Evolutionary conservation across 2,888 invertebrate genomes (phyloP).

Genomic region (Lymantria monacha): DNA sequence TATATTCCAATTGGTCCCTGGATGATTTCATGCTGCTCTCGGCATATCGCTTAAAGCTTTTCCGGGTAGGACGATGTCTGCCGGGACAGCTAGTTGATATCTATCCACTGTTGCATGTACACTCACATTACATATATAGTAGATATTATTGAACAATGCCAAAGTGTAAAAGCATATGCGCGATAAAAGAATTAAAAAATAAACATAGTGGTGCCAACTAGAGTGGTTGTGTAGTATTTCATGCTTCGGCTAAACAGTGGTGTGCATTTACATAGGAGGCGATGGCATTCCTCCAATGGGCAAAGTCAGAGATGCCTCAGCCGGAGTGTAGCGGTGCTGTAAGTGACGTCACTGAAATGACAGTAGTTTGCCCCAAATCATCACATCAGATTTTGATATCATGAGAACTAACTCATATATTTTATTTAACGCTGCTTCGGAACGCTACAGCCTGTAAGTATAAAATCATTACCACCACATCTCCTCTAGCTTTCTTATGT

Average conservation of each 20-base stretch:
- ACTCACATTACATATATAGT: too few species aligned
- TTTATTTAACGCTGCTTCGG: constrained; percentile 78
- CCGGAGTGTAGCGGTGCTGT: constrained; percentile 74
- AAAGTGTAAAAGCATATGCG: too few species aligned
- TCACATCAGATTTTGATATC: constrained; percentile 53
- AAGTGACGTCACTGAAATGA: constrained; percentile 70
- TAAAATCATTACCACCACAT: constrained; percentile 12
- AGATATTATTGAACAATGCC: too few species aligned
- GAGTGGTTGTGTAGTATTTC: constrained; percentile 21
- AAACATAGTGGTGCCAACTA: constrained; percentile 1
- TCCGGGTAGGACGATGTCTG: too few species aligned
- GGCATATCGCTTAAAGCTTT: too few species aligned
- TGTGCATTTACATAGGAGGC: constrained; percentile 75
- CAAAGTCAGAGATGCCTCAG: constrained; percentile 67
- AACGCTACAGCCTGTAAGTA: constrained; percentile 79
- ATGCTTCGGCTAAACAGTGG: constrained; percentile 65
- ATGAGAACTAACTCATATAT: constrained; percentile 75
- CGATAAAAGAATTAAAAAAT: background rate
- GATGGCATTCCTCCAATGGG: constrained; percentile 73
- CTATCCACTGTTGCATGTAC: too few species aligned
- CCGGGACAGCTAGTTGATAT: too few species aligned
- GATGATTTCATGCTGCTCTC: too few species aligned
- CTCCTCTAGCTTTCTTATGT: background rate
- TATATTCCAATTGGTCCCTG: too few species aligned
- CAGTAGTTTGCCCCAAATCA: constrained; percentile 54